Conservation (phyloP, 2,888 invertebrate genomes). For the Nomada hirtipes region DNA sequence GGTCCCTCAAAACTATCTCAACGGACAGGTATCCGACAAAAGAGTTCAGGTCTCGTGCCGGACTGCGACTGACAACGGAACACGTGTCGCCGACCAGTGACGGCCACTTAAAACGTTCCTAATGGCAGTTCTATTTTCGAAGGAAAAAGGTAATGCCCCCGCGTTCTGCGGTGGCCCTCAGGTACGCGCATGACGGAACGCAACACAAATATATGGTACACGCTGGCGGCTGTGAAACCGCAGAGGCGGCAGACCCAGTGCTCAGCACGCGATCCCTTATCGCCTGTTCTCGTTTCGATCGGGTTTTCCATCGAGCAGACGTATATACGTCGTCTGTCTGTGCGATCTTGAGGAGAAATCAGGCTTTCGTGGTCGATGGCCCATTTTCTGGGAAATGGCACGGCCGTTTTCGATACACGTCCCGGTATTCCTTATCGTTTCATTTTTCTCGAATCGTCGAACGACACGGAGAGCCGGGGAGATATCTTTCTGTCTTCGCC, state of each 20-base stretch:
- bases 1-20: background rate
- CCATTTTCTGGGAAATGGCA: slow-evolving; percentile 40
- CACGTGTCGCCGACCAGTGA: background rate
- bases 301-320: slow-evolving; percentile 15
- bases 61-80: background rate
- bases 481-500: slow-evolving; percentile 37
- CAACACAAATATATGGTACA: background rate
- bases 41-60: background rate
- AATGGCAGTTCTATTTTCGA: slow-evolving; percentile 37
- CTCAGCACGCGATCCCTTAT: slow-evolving; percentile 28
- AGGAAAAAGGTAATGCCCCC: slow-evolving; percentile 32
- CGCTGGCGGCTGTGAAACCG: background rate
- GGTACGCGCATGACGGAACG: background rate
- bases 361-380: slow-evolving; percentile 20
- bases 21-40: background rate
- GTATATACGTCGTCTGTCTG: slow-evolving; percentile 6
- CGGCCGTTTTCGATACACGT: slow-evolving; percentile 32
- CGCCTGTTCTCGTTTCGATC: slow-evolving; percentile 39
- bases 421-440: slow-evolving; percentile 41
- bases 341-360: slow-evolving; percentile 37
- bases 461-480: background rate
- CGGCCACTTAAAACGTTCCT: slow-evolving; percentile 20
- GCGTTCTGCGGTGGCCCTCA: background rate
- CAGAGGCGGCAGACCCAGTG: background rate
- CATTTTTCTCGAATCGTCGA: slow-evolving; percentile 43